Base-by-base conservation (phyloP, 2,113 vertebrate genomes). In the Poecilia latipinna region DNA sequence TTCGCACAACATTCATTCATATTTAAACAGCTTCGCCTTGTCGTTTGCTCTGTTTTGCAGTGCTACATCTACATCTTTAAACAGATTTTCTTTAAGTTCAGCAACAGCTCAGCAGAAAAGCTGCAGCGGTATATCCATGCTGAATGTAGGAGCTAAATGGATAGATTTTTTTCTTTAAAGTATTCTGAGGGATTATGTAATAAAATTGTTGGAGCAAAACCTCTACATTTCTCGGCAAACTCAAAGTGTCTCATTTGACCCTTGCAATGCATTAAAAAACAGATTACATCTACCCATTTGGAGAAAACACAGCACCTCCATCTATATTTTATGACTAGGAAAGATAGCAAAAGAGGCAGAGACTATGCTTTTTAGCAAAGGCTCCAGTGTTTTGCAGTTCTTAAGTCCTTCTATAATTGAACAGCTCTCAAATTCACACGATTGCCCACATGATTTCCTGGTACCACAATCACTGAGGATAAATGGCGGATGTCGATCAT, bases 1-100 rank as follows among this genome's bases (percentile, higher is more conserved):
- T 86, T 86, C 62, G 74, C 82, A 87, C 82, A 83, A 86, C 82
- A 83, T 79, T 80, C 76, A 78, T 91, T 80, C 82, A 91, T 91
- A 85, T 86, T 86, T 87, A 82, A 88, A 83, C 65, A 80, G 70
- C 66, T 77, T 69, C 61, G 72, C 77, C 75, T 81, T 72, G 51
- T 13, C 48, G 51, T 62, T 78, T 17, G n/a, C 68, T 75, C 28
- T 1, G 37, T n/a, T 72, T 79, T 12, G 1, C 78, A 35, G 42
- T 8, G 66, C 24, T 80, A 64, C 68, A 29, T 83, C 68, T 61
- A 1, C 73, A 65, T 66, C 57, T 75, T 57, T 73, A 76, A 72
- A 76, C 12, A 0, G 17, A 33, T 68, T 51, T 79, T 57, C 33
- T 81, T 75, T 22, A 64, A 42, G n/a, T 82, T 86, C 76, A 75